Base-by-base conservation (phyloP, 2,888 invertebrate species). In the Temnothorax unifasciatus region DNA sequence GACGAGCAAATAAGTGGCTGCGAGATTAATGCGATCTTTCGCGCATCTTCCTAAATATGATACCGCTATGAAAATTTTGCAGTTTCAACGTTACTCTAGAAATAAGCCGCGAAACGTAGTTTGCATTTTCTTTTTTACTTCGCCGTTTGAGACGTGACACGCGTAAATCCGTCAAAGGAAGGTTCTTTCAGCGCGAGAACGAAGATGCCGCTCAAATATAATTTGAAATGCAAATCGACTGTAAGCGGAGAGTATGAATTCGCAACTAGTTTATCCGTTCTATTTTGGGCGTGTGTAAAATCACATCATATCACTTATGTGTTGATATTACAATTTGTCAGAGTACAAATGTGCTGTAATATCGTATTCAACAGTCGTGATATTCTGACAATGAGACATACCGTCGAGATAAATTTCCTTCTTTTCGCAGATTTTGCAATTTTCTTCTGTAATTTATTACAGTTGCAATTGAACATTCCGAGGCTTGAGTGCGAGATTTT, bases 201-300 rank as follows among this genome's bases (percentile, higher is more conserved):
- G 25, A 59, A 25, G 29, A 59, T 54, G 50, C 11, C 57, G 47
- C 11, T 66, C n/a, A 63, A 57, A 84, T 81, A 38, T 54, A 57
- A 82, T 82, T 87, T 84, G 82, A 82, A 87, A 82, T 81, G 73
- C 77, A 82, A 59, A 86, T 82, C n/a, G 18, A 29, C 29, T 41
- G 15, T 71, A 44, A 64, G 59, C 44, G 47, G 29, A 13, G 21
- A n/a, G 44, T 77, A 44, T 69, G 64, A 83, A 83, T 73, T 84
- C 47, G n/a, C 38, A 71, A 71, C 54, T 85, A 29, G 11, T 69
- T 82, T 74, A 79, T 64, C 5, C 54, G 5, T 44, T 25, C 38
- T 71, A 74, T 66, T 64, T 73, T 13, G 18, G 13, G 29, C 25
- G 2, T 29, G 50, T 11, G 44, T 41, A 66, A 25, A 64, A 44